Conservation (phyloP, 1,140 invertebrate species). For the Hestina assimilis region DNA sequence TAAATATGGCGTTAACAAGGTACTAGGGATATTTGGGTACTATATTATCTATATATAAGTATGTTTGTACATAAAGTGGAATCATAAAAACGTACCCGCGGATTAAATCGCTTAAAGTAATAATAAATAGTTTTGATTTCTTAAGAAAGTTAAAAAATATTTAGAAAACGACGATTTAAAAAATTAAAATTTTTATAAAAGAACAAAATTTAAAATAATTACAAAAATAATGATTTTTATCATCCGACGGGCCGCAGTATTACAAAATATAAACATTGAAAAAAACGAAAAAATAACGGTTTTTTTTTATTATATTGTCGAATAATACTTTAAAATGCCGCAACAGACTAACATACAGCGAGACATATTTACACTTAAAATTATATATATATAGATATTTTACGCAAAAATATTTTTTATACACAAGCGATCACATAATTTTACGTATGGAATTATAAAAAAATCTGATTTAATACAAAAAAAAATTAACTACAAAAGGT, state of each 20-base stretch:
- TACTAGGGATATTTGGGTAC: constrained; percentile 23
- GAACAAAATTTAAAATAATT: too few relatives aligned
- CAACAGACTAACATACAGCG: constrained; percentile 5
- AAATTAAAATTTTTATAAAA: not conserved
- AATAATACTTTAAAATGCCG: constrained; percentile 3
- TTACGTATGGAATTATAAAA: constrained; percentile 46
- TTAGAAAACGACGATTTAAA: not conserved
- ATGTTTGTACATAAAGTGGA: constrained; percentile 15
- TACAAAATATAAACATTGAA: not conserved
- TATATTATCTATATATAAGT: constrained; percentile 3
- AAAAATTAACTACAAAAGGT: constrained; percentile 20
- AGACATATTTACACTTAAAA: constrained; percentile 18
- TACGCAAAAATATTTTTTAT: constrained; percentile 1
- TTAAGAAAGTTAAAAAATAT: not conserved
- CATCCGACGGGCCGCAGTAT: not conserved
- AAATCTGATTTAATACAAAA: constrained; percentile 17
- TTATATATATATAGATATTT: constrained; percentile 1
- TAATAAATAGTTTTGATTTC: not conserved
- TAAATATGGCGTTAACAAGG: constrained; percentile 37
- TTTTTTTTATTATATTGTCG: constrained; percentile 8
- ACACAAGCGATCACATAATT: constrained; percentile 25
- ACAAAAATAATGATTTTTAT: too few relatives aligned
- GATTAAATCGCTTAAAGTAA: not conserved
- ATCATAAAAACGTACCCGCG: not conserved
- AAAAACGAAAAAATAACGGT: not conserved